Evolutionary conservation across 2,113 vertebrate genomes (phyloP).

Genomic region (Lophotis ruficrista): DNA sequence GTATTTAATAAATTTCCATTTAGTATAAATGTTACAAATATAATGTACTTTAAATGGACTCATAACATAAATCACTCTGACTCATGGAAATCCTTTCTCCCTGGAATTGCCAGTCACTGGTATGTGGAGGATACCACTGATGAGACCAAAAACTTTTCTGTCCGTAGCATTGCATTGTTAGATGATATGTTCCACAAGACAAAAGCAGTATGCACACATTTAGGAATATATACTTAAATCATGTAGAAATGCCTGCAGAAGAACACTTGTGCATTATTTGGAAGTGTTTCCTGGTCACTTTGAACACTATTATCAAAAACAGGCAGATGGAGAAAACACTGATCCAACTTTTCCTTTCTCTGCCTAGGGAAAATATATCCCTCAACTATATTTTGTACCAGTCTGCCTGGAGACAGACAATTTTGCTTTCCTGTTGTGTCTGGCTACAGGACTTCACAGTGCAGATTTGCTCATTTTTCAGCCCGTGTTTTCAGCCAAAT

Average conservation of each 20-base stretch:
- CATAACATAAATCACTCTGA: neutral
- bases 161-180: neutral
- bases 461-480: neutral
- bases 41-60: neutral
- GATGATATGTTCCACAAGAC: neutral
- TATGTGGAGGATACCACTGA: neutral
- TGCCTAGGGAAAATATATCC: neutral
- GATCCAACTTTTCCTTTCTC: conserved; percentile 6
- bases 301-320: neutral
- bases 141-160: neutral
- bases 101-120: neutral
- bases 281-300: neutral
- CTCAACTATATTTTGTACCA: neutral
- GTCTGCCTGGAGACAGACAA: neutral
- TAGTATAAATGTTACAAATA: neutral
- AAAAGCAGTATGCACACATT: neutral
- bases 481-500: neutral
- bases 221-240: neutral
- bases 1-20: neutral
- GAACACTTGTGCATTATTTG: neutral
- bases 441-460: neutral
- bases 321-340: neutral
- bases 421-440: conserved; percentile 21
- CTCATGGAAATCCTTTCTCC: neutral
- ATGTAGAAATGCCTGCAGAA: neutral